Evolutionary conservation across 2,113 vertebrate genomes (phyloP).

Genomic region (Poeciliopsis occidentalis): DNA sequence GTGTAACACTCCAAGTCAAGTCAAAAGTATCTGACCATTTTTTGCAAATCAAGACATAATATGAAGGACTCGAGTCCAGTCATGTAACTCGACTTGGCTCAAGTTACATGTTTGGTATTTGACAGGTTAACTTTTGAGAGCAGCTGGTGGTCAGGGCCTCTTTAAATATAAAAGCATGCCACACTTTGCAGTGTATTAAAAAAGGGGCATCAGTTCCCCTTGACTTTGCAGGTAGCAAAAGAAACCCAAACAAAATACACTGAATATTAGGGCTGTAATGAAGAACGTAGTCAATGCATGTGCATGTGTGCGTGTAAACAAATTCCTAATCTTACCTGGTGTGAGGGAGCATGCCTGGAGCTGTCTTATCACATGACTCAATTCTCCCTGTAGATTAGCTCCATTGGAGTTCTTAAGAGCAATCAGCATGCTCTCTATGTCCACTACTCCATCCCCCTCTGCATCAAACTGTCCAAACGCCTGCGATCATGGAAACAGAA

Average conservation of each 20-base stretch:
- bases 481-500: slow-evolving; percentile 67
- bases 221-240: neutral
- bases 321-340: slow-evolving; percentile 84
- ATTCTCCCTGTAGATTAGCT: slow-evolving; percentile 93
- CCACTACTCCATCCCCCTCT: slow-evolving; percentile 93
- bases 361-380: slow-evolving; percentile 94
- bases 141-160: neutral
- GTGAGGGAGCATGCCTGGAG: slow-evolving; percentile 95
- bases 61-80: no score
- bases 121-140: no score
- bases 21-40: no score
- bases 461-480: slow-evolving; percentile 96
- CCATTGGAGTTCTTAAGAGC: slow-evolving; percentile 93
- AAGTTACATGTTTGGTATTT: no score
- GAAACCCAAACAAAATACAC: neutral
- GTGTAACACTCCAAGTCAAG: no score
- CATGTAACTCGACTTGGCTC: no score
- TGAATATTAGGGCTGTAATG: neutral
- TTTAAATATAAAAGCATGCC: neutral
- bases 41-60: no score
- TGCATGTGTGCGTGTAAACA: slow-evolving; percentile 1
- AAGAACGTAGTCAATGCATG: neutral
- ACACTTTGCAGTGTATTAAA: neutral
- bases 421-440: slow-evolving; percentile 93
- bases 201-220: neutral